These are phyloP conservation scores for Abrostola triplasia DNA, from an alignment of 2,888 invertebrate genomes.

Conservation along the genomic window DNA sequence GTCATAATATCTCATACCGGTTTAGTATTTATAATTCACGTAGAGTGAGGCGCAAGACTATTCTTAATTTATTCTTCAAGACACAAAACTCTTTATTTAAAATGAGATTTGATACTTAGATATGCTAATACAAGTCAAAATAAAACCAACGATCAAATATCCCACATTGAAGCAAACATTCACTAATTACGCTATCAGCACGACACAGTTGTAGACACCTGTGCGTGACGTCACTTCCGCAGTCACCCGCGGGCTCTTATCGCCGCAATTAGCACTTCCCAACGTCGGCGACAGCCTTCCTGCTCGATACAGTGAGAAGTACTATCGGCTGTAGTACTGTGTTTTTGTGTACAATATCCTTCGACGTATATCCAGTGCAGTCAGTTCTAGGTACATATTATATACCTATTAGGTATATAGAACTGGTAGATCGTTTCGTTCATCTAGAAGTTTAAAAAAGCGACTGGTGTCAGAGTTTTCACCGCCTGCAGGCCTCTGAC, in stretches of 20 bases:
- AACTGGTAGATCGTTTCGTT: no score
- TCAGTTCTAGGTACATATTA: no score
- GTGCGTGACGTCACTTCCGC: conserved; percentile 59
- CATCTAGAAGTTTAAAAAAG: no score
- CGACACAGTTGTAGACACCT: conserved; percentile 39
- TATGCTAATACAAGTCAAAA: no score
- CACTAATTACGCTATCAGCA: conserved; percentile 39
- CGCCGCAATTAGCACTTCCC: conserved; percentile 64
- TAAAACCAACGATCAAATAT: conserved; percentile 10
- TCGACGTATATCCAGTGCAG: no score
- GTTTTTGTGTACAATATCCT: background rate
- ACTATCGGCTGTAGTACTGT: conserved; percentile 12
- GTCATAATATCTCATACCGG: no score
- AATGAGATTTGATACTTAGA: no score
- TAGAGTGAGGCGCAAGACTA: background rate
- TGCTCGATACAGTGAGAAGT: conserved; percentile 16
- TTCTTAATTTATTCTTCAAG: background rate
- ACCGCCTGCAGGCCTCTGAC: no score
- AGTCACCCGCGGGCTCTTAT: conserved; percentile 62
- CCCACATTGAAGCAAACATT: conserved; percentile 14
- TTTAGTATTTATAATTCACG: no score
- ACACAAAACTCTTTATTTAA: no score
- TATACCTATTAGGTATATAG: no score
- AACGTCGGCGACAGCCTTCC: conserved; percentile 44
- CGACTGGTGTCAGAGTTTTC: no score